These are phyloP conservation scores for Drosophila sucinea DNA, from an alignment of 1,140 invertebrate genomes.

Conservation along the genomic window DNA sequence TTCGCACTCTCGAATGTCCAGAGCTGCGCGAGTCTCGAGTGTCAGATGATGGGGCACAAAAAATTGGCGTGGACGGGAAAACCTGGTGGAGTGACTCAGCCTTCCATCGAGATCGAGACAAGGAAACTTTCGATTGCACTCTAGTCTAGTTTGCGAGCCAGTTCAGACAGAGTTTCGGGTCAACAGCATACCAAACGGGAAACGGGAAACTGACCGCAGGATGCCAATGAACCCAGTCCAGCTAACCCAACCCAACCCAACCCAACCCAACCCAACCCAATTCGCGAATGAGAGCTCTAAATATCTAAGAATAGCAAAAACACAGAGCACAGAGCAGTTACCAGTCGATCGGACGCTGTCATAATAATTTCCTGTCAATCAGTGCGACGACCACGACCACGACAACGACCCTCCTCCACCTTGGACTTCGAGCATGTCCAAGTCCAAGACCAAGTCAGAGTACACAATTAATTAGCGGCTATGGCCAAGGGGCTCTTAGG, in stretches of 20 bases:
- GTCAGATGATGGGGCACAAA: constrained; percentile 63
- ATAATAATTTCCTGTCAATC: constrained; percentile 71
- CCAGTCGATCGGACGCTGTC: constrained; percentile 31
- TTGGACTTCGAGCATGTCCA: constrained; percentile 35
- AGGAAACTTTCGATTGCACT: constrained; percentile 69
- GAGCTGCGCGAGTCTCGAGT: constrained; percentile 58
- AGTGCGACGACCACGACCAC: constrained; percentile 50
- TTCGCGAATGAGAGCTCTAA: constrained; percentile 27
- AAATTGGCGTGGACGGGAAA: constrained; percentile 44
- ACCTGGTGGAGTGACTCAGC: constrained; percentile 50
- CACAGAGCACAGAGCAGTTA: constrained; percentile 31
- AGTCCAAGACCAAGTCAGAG: constrained; percentile 41
- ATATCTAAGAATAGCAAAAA: constrained; percentile 45
- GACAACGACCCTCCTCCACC: constrained; percentile 40
- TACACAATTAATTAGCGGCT: constrained; percentile 73
- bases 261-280: not conserved
- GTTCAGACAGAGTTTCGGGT: constrained; percentile 20
- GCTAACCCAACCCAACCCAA: constrained; percentile 3
- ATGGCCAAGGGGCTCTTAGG: constrained; percentile 31
- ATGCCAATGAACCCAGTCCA: constrained; percentile 67
- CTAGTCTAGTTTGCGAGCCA: not conserved
- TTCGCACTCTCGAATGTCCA: constrained; percentile 59
- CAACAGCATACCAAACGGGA: constrained; percentile 43
- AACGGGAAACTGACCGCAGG: constrained; percentile 49
- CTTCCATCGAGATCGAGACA: constrained; percentile 26